These are phyloP conservation scores for Microchirus variegatus DNA, from an alignment of 2,797 vertebrate species.

Conservation along the genomic window DNA sequence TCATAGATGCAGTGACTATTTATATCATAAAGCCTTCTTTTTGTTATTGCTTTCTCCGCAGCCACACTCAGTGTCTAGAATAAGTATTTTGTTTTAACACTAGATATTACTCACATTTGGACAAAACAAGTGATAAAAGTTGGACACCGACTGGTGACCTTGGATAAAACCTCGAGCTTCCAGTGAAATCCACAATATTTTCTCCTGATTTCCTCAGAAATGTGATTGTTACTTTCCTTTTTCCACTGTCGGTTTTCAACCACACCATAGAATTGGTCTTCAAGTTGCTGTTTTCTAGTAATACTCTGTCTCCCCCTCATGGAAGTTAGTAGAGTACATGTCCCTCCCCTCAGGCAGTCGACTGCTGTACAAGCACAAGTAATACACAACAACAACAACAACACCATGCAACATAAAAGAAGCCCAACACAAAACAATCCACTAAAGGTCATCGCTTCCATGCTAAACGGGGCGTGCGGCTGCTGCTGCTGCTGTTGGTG, in stretches of 20 bases:
- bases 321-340: constrained; percentile 38
- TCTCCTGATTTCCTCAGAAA: too few species aligned
- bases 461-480: neutral
- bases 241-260: too few species aligned
- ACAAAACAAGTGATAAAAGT: too few species aligned
- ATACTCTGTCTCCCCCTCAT: constrained; percentile 69
- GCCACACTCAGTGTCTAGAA: too few species aligned
- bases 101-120: too few species aligned
- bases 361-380: neutral
- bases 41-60: too few species aligned
- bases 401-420: constrained; percentile 3
- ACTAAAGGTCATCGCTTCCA: neutral
- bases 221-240: too few species aligned
- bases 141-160: too few species aligned
- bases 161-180: too few species aligned
- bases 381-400: neutral
- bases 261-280: neutral
- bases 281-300: neutral
- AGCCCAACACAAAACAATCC: neutral
- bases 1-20: neutral
- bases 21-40: neutral
- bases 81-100: too few species aligned
- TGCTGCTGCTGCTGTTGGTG: neutral
- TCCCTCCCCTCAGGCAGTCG: neutral
- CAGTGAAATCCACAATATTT: too few species aligned